Evolutionary conservation across 2,797 vertebrate species (phyloP).

Genomic region (Leuciscus waleckii): DNA sequence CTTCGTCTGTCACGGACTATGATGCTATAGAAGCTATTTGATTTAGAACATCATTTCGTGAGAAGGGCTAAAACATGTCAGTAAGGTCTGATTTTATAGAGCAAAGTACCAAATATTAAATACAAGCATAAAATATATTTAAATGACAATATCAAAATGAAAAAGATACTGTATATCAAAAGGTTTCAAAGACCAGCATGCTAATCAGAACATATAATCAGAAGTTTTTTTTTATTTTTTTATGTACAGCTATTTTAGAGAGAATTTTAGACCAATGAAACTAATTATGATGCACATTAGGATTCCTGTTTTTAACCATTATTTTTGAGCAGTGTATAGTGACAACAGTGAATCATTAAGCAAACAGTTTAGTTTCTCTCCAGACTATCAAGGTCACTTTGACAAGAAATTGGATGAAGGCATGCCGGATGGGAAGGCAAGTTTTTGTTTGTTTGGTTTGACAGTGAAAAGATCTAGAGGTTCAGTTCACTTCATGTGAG

Average conservation of each 20-base stretch:
- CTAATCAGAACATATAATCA: not conserved
- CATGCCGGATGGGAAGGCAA: slow-evolving; percentile 4
- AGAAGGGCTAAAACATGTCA: not conserved
- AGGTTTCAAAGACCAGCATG: not conserved
- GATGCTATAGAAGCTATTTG: not conserved
- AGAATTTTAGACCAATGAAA: not conserved
- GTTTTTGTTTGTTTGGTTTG: slow-evolving; percentile 31
- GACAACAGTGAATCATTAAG: slow-evolving; percentile 5
- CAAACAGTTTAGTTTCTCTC: slow-evolving; percentile 19
- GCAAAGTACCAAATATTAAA: not conserved
- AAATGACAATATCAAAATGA: not conserved
- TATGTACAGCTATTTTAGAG: not conserved
- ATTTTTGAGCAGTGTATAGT: not conserved
- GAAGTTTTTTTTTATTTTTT: too few relatives aligned
- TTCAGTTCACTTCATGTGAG: slow-evolving; percentile 9
- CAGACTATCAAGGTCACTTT: slow-evolving; percentile 22
- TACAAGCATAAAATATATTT: not conserved
- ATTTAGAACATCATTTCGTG: not conserved
- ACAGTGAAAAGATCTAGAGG: slow-evolving; percentile 6
- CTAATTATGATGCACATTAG: not conserved
- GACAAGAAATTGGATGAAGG: slow-evolving; percentile 13
- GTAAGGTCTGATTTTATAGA: not conserved
- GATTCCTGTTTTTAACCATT: not conserved
- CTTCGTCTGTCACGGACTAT: not conserved
- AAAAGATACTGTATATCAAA: not conserved